phyloP scores from a whole-genome alignment of 1,140 invertebrate genomes.

The Heliconius congener region DNA sequence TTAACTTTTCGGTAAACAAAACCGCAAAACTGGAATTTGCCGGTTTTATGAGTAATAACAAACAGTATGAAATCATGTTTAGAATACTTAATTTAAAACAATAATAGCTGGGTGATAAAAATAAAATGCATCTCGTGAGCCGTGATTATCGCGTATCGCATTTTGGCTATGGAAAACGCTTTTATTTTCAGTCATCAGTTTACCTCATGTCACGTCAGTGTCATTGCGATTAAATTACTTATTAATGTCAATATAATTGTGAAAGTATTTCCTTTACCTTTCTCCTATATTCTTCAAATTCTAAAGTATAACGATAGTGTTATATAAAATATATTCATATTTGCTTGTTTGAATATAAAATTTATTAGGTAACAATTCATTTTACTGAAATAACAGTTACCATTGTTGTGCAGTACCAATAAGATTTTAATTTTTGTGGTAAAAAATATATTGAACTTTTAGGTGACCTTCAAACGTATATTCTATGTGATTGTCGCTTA shows the following conservation, averaged over 20 bases:
- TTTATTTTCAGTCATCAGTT: constrained; percentile 17
- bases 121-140: constrained; percentile 8
- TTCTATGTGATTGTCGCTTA: neutral
- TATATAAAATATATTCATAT: neutral
- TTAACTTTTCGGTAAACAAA: neutral
- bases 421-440: neutral
- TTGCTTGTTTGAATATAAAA: neutral
- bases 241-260: neutral
- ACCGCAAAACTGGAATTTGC: neutral
- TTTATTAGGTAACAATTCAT: neutral
- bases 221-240: neutral
- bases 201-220: constrained; percentile 15
- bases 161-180: constrained; percentile 13
- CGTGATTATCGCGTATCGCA: constrained; percentile 8
- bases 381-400: neutral
- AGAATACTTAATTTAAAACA: neutral
- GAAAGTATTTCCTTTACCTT: neutral
- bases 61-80: neutral
- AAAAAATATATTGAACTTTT: neutral
- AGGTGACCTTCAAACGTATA: neutral
- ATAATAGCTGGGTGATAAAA: constrained; percentile 7
- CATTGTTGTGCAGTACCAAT: neutral
- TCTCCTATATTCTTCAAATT: neutral
- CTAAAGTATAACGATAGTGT: neutral
- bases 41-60: neutral